These are phyloP conservation scores for Buteo buteo DNA, from an alignment of 2,113 vertebrate genomes.

Conservation along the genomic window DNA sequence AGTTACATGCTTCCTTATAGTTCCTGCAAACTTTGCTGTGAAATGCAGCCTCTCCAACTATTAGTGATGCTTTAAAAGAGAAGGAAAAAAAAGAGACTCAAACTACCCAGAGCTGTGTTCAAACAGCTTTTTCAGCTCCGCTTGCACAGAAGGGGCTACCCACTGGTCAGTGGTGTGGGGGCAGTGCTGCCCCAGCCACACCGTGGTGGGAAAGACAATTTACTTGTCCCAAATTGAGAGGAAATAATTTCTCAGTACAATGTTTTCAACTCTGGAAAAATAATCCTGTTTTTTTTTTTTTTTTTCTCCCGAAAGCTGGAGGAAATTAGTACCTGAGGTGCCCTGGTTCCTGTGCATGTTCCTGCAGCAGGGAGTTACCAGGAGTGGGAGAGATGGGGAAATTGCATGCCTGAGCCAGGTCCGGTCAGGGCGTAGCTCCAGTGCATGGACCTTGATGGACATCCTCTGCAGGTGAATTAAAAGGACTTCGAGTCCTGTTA, in stretches of 20 bases:
- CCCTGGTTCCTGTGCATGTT: rapidly evolving
- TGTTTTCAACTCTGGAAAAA: background rate
- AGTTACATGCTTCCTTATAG: background rate
- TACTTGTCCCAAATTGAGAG: background rate
- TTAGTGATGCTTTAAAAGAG: background rate
- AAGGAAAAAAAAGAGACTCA: background rate
- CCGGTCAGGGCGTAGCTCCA: background rate
- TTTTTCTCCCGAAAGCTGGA: background rate
- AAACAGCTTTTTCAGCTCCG: background rate
- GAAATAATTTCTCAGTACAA: background rate
- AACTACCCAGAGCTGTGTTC: background rate
- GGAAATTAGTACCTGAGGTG: no score
- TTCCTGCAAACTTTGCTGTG: background rate
- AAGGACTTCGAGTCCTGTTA: background rate
- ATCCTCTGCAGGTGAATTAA: no score
- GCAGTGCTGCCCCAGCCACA: rapidly evolving
- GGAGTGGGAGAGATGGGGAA: background rate
- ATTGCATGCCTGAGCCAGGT: background rate
- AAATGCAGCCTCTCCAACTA: background rate
- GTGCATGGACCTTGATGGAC: background rate
- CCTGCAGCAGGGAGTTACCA: background rate
- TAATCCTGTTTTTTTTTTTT: background rate
- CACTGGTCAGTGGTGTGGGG: rapidly evolving
- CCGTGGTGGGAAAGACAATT: background rate
- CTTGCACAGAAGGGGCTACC: background rate